These are phyloP conservation scores for Syngnathoides biaculeatus DNA, from an alignment of 2,113 vertebrate species.

Conservation along the genomic window DNA sequence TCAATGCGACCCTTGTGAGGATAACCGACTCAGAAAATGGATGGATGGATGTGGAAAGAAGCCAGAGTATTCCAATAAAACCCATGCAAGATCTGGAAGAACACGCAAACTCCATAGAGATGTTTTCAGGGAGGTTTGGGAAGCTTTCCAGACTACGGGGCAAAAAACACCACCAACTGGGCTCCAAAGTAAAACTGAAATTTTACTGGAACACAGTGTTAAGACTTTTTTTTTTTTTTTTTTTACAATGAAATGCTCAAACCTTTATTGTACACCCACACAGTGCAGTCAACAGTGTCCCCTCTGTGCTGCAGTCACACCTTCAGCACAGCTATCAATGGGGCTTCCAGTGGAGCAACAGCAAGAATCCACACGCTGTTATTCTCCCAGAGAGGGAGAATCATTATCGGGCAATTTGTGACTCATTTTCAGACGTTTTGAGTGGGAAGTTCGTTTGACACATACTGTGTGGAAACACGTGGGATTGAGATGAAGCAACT, in stretches of 20 bases:
- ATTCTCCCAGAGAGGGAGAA: conserved; percentile 62
- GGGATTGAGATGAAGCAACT: conserved; percentile 36
- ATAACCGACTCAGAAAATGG: no score
- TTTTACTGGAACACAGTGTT: not conserved
- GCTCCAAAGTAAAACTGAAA: not conserved
- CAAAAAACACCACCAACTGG: not conserved
- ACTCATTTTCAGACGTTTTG: conserved; percentile 60
- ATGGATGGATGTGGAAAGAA: no score
- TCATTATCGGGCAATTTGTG: conserved; percentile 69
- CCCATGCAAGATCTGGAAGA: no score
- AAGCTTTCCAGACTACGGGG: not conserved
- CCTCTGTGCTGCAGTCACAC: conserved; percentile 45
- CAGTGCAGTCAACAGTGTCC: conserved; percentile 18
- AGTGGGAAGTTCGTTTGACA: conserved; percentile 43
- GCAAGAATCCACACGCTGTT: conserved; percentile 55
- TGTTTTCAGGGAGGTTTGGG: no score
- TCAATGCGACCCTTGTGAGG: no score
- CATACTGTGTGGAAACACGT: conserved; percentile 22
- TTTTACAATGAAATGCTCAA: not conserved
- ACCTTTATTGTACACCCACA: conserved; percentile 10
- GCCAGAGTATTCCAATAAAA: no score
- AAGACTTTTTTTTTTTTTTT: no score
- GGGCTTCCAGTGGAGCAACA: conserved; percentile 69
- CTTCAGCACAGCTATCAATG: conserved; percentile 77
- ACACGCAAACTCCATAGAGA: no score